Percentiles rank a stretch among this genome's conserved stretches.
These are phyloP conservation scores for Nyleta sp. DNA, from an alignment of 2,888 invertebrate genomes.

Conservation along the genomic window DNA sequence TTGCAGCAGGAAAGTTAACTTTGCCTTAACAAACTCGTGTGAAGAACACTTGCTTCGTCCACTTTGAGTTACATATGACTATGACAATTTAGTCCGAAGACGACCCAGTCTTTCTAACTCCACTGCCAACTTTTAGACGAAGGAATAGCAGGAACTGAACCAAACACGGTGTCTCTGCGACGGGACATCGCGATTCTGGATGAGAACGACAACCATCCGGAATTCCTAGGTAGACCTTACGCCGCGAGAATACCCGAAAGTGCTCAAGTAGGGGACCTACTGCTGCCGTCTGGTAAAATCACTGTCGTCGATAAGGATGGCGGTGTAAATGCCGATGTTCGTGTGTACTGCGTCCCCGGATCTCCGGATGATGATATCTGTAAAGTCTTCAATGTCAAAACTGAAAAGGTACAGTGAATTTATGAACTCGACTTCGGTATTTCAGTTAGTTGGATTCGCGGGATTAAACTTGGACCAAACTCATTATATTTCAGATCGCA, in stretches of 20 bases:
- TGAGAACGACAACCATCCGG: slow-evolving; percentile 91
- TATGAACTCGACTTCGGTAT: no score
- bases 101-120: neutral
- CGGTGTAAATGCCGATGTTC: slow-evolving; percentile 88
- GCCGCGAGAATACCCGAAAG: slow-evolving; percentile 88
- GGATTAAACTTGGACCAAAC: no score
- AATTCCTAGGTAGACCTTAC: slow-evolving; percentile 89
- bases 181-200: slow-evolving; percentile 90
- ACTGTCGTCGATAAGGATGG: slow-evolving; percentile 89
- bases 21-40: no score
- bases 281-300: slow-evolving; percentile 85
- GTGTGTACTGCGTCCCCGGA: slow-evolving; percentile 86
- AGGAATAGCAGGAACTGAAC: slow-evolving; percentile 87
- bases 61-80: no score
- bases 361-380: slow-evolving; percentile 88
- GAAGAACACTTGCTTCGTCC: no score
- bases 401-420: slow-evolving; percentile 85
- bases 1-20: no score
- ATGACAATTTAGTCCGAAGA: no score
- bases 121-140: slow-evolving; percentile 84
- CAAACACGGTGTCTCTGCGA: slow-evolving; percentile 90
- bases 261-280: slow-evolving; percentile 85
- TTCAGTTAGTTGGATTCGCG: no score
- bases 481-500: slow-evolving; percentile 82
- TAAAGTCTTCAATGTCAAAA: slow-evolving; percentile 86